A percentile compares a stretch with the other conserved stretches of the same genome.
Conservation (phyloP, 2,888 invertebrate species). For the Pachycephus smyrnensis region DNA sequence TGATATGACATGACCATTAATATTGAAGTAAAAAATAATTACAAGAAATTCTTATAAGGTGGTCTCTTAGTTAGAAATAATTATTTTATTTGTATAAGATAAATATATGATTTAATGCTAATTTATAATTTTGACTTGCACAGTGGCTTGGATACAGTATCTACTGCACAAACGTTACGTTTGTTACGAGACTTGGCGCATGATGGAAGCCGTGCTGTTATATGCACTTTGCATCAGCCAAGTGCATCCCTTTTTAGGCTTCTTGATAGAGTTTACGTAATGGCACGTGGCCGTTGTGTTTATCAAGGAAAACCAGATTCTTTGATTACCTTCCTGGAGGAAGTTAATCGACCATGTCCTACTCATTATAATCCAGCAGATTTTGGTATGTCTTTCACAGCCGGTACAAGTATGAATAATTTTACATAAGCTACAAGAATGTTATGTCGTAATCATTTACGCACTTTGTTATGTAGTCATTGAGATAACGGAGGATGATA, state of each 20-base stretch:
- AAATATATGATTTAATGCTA: too few relatives aligned
- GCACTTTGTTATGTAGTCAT: constrained; percentile 70
- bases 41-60: too few relatives aligned
- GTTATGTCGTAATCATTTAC: background rate
- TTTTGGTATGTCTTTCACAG: constrained; percentile 70
- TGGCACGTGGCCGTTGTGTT: constrained; percentile 75
- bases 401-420: background rate
- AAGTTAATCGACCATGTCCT: constrained; percentile 73
- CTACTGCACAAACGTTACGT: constrained; percentile 73
- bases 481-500: constrained; percentile 72
- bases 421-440: background rate
- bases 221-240: constrained; percentile 79
- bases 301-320: constrained; percentile 75
- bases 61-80: too few relatives aligned
- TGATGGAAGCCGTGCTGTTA: constrained; percentile 74
- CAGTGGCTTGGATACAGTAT: constrained; percentile 76
- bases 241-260: constrained; percentile 75
- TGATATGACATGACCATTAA: background rate
- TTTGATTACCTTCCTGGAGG: constrained; percentile 72
- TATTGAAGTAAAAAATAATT: background rate
- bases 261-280: constrained; percentile 76
- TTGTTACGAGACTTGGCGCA: constrained; percentile 72
- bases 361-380: constrained; percentile 78
- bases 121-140: background rate
- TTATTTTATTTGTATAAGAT: too few relatives aligned